A percentile compares a stretch with the other conserved stretches of the same genome.
phyloP scores from a whole-genome alignment of 2,797 vertebrate species.

The Arnoldichthys spilopterus region DNA sequence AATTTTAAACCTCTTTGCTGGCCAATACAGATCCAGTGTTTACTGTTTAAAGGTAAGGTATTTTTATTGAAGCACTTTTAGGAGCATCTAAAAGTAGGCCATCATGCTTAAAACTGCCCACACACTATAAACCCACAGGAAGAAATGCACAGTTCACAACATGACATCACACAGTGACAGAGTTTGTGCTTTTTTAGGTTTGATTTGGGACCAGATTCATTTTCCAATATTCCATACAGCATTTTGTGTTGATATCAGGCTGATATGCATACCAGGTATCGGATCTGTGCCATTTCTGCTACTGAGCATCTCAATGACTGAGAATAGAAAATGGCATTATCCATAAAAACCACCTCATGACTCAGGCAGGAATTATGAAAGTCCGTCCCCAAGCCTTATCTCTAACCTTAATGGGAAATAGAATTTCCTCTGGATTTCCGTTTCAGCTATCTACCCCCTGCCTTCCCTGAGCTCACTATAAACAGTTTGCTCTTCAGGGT shows the following conservation, averaged over 20 bases:
- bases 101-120: neutral
- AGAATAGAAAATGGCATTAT: neutral
- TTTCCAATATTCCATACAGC: neutral
- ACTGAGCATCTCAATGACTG: neutral
- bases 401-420: slow-evolving; percentile 35
- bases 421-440: slow-evolving; percentile 48
- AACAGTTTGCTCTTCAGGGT: slow-evolving; percentile 40
- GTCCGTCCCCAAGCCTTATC: slow-evolving; percentile 3
- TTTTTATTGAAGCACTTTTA: neutral
- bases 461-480: slow-evolving; percentile 21
- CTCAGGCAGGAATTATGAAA: neutral
- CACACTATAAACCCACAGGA: neutral
- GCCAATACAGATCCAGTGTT: too few relatives aligned
- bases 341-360: neutral
- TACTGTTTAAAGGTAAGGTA: neutral
- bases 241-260: neutral
- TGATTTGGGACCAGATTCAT: neutral
- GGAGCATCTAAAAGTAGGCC: neutral
- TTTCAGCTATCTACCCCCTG: slow-evolving; percentile 35
- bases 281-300: neutral
- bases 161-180: too few relatives aligned
- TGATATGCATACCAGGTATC: neutral
- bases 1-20: too few relatives aligned
- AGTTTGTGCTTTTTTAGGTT: too few relatives aligned
- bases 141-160: neutral